Evolutionary conservation across 2,888 invertebrate species (phyloP), one percentile per base, ranked within the genome.

Genomic region (Trichopoda pennipes): DNA sequence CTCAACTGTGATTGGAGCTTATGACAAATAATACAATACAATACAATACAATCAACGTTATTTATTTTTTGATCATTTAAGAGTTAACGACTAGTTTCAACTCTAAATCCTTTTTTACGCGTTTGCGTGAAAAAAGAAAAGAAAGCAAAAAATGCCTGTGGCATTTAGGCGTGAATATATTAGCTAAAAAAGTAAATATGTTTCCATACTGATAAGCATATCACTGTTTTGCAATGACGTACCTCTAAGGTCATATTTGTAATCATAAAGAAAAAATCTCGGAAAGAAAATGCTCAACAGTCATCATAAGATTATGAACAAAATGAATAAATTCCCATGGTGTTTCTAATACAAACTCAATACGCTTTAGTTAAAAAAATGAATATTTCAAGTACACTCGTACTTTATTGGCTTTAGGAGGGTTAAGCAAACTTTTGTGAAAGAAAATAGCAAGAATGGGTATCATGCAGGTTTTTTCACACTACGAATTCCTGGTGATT

Each of bases 151-250:
- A 49, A 10, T 28, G 56, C 69, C 70, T 56, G 63, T 63, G 77
- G 70, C 55, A 35, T 64, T 61, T 23, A 60, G 21, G 38, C 60
- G n/a, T 49, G 21, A 16, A 16, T n/a, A 44, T 21, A 35, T 51
- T 56, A 10, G 58, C 32, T 9, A 16, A 28, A 63, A 55, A 69
- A 61, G 23, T 23, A 74, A 61, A 61, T 73, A 53, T 77, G 77
- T 77, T 77, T 81, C 51, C 63, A 72, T 78, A 55, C 51, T 79
- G 78, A 66, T 72, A 78, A 70, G 69, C 60, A 68, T 79, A 75
- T 79, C 79, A 64, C 56, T 68, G 38, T 61, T 66, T 56, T 38
- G 35, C 28, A 58, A 49, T 51, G 66, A 51, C 60, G 58, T 79
- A 70, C 70, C 70, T 64, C 53, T 6, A 72, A 75, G 74, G 70